Evolutionary conservation across 2,888 invertebrate genomes (phyloP), one percentile per base, ranked within the genome.

Genomic region (Phaonia tiefii): DNA sequence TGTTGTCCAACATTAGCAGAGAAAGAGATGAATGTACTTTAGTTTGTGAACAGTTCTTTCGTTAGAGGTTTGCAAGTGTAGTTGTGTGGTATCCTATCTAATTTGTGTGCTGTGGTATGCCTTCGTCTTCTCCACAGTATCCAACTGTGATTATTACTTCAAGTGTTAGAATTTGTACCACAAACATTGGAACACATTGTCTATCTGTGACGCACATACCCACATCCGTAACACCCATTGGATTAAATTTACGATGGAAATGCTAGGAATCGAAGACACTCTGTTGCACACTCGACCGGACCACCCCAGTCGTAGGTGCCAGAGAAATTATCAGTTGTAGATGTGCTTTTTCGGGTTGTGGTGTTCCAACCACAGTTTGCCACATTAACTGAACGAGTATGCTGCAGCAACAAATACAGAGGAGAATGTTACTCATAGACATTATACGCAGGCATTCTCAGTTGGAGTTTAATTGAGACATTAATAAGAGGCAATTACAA

Each of bases 81-180:
- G n/a, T 37, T 31, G 39, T 22, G 15, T 58, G 44, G 56, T 67
- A 20, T 58, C 42, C n/a, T 70, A 17, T 31, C 67, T 22, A 70
- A 60, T 58, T 63, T 63, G 42, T 44, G 44, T 44, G 5, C 44
- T 8, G 31, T 37, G 58, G 58, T 10, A n/a, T 60, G 58, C n/a
- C n/a, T 31, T 46, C 1, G 22, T 22, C 54, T 22, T 22, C 25
- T 11, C 37, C n/a, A 11, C 22, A 42, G 42, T 77, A 71, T 77
- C 80, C 80, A 46, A 60, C 77, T 81, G 80, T 77, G 80, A 75
- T 81, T 77, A 81, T 77, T 77, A 67, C 70, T 54, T 44, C 77
- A 81, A 71, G 80, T 72, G 77, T 71, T 81, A 77, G 74, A 81
- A 73, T 72, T 73, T 80, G 37, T 39, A 69, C 71, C 69, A 70